Percentiles rank a stretch among this genome's conserved stretches.
Conservation (phyloP, 2,113 vertebrate species). For the Thymallus thymallus region DNA sequence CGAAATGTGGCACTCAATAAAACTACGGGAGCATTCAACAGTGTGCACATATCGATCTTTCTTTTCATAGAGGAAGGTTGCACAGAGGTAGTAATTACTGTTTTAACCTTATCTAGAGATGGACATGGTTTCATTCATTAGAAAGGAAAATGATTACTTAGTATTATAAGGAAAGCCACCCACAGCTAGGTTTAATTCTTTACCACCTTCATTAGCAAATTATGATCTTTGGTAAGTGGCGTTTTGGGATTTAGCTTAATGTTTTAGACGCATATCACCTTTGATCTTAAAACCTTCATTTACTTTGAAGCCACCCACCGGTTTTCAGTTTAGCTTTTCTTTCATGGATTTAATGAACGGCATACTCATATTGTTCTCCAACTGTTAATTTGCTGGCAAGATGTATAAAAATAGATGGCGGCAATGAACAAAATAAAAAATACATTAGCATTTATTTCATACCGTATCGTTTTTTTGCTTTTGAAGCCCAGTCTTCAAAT, state of each 20-base stretch:
- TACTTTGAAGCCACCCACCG: constrained; percentile 28
- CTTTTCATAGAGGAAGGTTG: background rate
- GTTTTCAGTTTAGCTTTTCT: constrained; percentile 13
- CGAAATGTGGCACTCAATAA: no score
- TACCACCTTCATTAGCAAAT: background rate
- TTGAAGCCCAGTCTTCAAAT: constrained; percentile 19
- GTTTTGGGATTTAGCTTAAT: background rate
- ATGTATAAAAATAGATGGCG: background rate
- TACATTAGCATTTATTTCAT: constrained; percentile 29
- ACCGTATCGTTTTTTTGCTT: constrained; percentile 45
- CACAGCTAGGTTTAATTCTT: background rate
- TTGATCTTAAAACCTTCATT: constrained; percentile 5
- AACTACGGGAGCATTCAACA: no score
- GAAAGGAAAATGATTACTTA: background rate
- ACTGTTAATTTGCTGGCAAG: background rate
- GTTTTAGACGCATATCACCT: background rate
- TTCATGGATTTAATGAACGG: constrained; percentile 20
- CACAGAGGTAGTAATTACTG: background rate
- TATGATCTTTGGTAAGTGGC: background rate
- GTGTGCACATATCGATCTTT: no score
- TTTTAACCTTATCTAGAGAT: no score
- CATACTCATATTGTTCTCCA: constrained; percentile 33
- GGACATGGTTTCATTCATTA: background rate
- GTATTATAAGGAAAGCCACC: background rate
- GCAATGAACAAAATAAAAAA: constrained; percentile 7